Percentiles rank a stretch among this genome's conserved stretches.
phyloP scores from a whole-genome alignment of 2,113 vertebrate species.

The Mormoops blainvillei region DNA sequence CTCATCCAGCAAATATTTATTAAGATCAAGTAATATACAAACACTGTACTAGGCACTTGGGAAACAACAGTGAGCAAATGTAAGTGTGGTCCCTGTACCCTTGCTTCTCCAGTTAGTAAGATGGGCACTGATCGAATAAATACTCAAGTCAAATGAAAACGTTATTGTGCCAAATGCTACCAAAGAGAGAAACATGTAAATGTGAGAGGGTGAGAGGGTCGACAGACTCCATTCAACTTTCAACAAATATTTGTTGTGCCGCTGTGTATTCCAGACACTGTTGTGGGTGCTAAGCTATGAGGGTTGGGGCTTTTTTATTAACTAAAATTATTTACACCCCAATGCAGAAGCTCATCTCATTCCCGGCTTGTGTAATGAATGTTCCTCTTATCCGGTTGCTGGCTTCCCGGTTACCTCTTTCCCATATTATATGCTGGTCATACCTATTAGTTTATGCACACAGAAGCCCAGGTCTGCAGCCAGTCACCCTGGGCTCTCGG shows the following conservation, averaged over 20 bases:
- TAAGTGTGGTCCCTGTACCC: not conserved
- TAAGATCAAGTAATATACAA: not conserved
- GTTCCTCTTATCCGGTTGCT: not conserved
- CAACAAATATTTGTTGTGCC: not conserved
- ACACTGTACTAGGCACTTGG: not conserved
- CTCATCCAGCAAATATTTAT: not conserved
- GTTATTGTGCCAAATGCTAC: not conserved
- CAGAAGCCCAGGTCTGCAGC: not conserved
- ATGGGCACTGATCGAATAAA: not conserved
- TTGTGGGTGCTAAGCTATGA: not conserved
- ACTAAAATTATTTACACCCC: not conserved
- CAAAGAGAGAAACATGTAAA: not conserved
- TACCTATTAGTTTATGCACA: not conserved
- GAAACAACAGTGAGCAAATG: not conserved
- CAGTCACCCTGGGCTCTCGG: not conserved
- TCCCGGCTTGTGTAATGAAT: not conserved
- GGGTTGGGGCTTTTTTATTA: not conserved
- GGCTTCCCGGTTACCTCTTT: not conserved
- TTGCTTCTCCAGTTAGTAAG: not conserved
- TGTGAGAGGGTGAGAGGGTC: not conserved
- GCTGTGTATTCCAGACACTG: not conserved
- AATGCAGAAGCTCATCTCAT: not conserved
- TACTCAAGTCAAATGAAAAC: not conserved
- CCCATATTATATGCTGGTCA: not conserved
- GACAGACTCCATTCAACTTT: not conserved